Conservation (phyloP, 1,140 invertebrate species). For the Drosophila suzukii region DNA sequence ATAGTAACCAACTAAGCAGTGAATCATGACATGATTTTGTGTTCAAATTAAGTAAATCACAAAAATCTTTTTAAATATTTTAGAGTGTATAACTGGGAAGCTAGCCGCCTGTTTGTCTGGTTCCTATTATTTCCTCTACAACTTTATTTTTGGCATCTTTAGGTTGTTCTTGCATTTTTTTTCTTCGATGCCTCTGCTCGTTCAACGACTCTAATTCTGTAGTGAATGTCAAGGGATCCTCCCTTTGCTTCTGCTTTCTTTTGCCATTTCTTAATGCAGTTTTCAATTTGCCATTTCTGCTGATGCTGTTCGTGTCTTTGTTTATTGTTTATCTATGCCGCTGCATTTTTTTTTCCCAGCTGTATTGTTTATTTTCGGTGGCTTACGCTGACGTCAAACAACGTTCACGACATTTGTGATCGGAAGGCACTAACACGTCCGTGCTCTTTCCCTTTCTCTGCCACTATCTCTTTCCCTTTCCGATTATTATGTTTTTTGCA, state of each 20-base stretch:
- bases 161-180: slow-evolving; percentile 6
- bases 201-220: slow-evolving; percentile 68
- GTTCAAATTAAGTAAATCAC: neutral
- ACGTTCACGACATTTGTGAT: slow-evolving; percentile 48
- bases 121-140: neutral
- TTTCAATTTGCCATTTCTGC: slow-evolving; percentile 76
- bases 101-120: slow-evolving; percentile 31
- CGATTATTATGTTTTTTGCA: slow-evolving; percentile 81
- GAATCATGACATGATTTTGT: too few relatives aligned
- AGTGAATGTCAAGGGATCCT: slow-evolving; percentile 14
- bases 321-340: slow-evolving; percentile 61
- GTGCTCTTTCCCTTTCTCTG: slow-evolving; percentile 2
- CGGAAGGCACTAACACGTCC: slow-evolving; percentile 30
- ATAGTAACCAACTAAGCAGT: too few relatives aligned
- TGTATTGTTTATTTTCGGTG: slow-evolving; percentile 73
- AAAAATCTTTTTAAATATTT: neutral
- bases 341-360: slow-evolving; percentile 12
- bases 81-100: neutral
- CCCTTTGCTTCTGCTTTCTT: neutral
- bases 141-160: slow-evolving; percentile 42
- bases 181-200: slow-evolving; percentile 30
- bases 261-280: slow-evolving; percentile 39
- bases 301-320: slow-evolving; percentile 60
- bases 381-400: slow-evolving; percentile 63
- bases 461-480: slow-evolving; percentile 10